Evolutionary conservation across 2,113 vertebrate species (phyloP).

Genomic region (Phoxinus phoxinus): DNA sequence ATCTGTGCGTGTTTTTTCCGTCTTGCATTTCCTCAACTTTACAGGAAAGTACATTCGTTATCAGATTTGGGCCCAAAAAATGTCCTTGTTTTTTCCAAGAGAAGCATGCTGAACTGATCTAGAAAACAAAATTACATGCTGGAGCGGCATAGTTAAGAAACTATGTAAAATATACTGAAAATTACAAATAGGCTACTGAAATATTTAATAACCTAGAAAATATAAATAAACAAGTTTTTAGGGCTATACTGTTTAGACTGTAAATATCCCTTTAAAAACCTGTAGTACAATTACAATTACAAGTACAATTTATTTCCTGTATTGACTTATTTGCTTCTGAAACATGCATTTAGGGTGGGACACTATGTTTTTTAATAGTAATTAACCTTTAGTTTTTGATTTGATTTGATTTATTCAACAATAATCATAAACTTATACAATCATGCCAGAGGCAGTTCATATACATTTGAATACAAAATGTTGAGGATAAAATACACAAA

Average conservation of each 20-base stretch:
- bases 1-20: background rate
- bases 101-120: background rate
- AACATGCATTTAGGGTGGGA: background rate
- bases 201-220: background rate
- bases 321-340: background rate
- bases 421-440: too few species aligned
- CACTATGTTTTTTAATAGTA: background rate
- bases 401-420: too few species aligned
- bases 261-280: background rate
- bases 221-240: background rate
- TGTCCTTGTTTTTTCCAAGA: background rate
- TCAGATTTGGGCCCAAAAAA: background rate
- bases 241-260: background rate
- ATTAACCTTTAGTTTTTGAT: background rate
- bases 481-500: too few species aligned
- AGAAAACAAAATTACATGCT: background rate
- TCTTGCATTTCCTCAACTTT: background rate
- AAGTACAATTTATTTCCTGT: too few species aligned
- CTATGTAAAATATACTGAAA: background rate
- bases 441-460: too few species aligned
- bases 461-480: too few species aligned
- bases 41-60: background rate
- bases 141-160: background rate
- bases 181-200: background rate
- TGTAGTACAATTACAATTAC: too few species aligned